Base-by-base conservation (phyloP, 2,797 vertebrate genomes). In the Aphelocoma californica region DNA sequence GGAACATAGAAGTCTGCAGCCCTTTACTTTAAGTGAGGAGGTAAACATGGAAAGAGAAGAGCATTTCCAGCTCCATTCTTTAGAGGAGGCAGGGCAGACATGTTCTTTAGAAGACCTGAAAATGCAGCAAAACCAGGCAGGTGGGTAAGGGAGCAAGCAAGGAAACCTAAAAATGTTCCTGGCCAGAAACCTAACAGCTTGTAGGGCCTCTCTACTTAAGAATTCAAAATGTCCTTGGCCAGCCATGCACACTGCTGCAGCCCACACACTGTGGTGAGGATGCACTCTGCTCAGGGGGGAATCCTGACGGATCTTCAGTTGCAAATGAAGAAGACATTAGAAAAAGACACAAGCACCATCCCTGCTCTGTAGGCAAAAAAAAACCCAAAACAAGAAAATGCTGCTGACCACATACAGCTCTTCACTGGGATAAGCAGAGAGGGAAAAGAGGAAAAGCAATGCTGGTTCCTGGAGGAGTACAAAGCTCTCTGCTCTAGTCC, bases 61-160 rank as follows among this genome's bases (percentile, higher is more conserved):
- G 50, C 26, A 56, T 94, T 92, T 93, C 32, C 38, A 84, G 34
- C 38, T 88, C 50, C 12, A 2, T 50, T 90, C 66, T 57, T 81
- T 61, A 72, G 75, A 67, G 54, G 11, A 92, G 81, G 92, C 81
- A 90, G 90, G 65, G 83, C 28, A 72, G 86, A 72, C 90, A 79
- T 57, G 81, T 93, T 95, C 42, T 92, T 88, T 64, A 75, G 47
- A 86, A 92, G 73, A 78, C 38, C 32, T 58, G 77, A 88, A 86
- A 95, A 84, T 44, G 86, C 61, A 84, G 70, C 31, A 88, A 94
- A 90, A 95, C 80, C 88, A 88, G 88, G 86, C 54, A 72, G 56
- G 50, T 73, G 69, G 71, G 81, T 88, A 92, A 88, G 44, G 24
- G 9, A 66, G 47, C 28, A 70, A 69, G 54, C 38, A 65, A 89